A percentile compares a stretch with the other conserved stretches of the same genome.
Conservation (phyloP, 1,140 invertebrate genomes). For the Neodiprion fabricii region DNA sequence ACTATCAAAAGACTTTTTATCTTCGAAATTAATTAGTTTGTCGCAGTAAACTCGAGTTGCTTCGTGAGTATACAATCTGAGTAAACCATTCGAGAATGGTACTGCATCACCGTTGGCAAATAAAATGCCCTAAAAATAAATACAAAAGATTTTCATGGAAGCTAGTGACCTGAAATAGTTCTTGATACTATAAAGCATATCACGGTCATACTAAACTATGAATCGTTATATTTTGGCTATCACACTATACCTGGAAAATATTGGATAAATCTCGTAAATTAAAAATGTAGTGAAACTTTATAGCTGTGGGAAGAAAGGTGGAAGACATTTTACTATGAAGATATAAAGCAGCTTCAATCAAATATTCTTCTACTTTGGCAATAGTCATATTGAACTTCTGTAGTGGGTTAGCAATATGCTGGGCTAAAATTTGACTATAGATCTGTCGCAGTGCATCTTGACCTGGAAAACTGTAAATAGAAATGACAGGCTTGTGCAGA, state of each 20-base stretch:
- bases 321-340: conserved; percentile 80
- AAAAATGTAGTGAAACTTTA: conserved; percentile 96
- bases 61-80: conserved; percentile 90
- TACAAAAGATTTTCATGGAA: neutral
- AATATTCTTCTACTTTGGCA: conserved; percentile 63
- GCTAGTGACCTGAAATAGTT: neutral
- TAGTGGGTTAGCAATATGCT: conserved; percentile 74
- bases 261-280: conserved; percentile 93
- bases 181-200: neutral
- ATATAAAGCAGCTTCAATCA: conserved; percentile 76
- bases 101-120: conserved; percentile 84
- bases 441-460: conserved; percentile 83
- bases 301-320: conserved; percentile 87
- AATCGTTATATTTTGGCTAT: neutral
- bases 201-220: conserved; percentile 10
- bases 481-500: neutral
- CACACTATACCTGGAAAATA: conserved; percentile 75
- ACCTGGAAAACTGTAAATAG: conserved; percentile 76
- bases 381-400: conserved; percentile 73
- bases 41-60: conserved; percentile 88
- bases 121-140: conserved; percentile 77
- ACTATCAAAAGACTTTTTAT: conserved; percentile 77
- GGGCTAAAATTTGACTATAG: conserved; percentile 80
- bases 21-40: conserved; percentile 78
- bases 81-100: conserved; percentile 71